These are phyloP conservation scores for Apamea epomidion DNA, from an alignment of 2,888 invertebrate genomes.

Conservation along the genomic window DNA sequence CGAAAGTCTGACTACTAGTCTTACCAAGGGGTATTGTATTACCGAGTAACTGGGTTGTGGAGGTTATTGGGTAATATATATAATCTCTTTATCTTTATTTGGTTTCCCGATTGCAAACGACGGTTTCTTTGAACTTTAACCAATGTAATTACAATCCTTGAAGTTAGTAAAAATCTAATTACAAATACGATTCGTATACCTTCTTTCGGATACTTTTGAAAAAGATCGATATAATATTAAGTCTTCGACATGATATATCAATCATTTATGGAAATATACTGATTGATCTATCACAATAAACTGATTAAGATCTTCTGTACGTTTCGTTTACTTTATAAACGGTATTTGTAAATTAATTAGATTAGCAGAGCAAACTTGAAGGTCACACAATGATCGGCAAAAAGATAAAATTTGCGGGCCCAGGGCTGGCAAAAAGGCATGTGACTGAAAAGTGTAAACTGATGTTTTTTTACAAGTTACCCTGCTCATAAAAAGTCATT, in stretches of 20 bases:
- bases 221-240: too few species aligned
- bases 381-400: neutral
- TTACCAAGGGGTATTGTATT: too few species aligned
- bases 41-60: too few species aligned
- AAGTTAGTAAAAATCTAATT: neutral
- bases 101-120: neutral
- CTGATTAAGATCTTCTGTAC: constrained; percentile 1
- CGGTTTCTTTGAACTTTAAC: neutral
- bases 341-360: neutral
- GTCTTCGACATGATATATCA: too few species aligned
- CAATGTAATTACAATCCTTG: constrained; percentile 4
- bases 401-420: neutral
- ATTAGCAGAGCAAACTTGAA: neutral
- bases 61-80: neutral
- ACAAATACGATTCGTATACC: neutral
- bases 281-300: neutral
- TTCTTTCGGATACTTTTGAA: constrained; percentile 2
- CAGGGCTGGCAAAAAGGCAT: neutral
- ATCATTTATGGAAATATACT: too few species aligned
- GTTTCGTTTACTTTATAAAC: neutral
- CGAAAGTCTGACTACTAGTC: too few species aligned
- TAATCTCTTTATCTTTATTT: constrained; percentile 5
- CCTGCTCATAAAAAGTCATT: neutral
- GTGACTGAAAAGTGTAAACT: neutral
- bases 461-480: neutral